phyloP scores from a whole-genome alignment of 2,888 invertebrate species.

The Aspidiotus destructor region DNA sequence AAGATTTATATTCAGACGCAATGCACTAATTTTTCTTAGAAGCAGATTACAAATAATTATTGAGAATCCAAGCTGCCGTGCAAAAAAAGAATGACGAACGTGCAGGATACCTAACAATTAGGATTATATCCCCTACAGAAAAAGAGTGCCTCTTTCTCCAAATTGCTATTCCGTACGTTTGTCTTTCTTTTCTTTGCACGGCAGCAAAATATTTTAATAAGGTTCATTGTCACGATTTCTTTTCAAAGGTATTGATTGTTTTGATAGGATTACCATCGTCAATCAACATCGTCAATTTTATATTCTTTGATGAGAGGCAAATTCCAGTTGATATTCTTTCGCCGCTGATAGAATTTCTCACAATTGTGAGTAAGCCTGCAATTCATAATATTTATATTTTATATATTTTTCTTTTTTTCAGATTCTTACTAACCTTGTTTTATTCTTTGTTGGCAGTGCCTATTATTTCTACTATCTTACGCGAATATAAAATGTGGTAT shows the following conservation, averaged over 20 bases:
- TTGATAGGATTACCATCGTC: slow-evolving; percentile 57
- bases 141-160: too few species aligned
- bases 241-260: slow-evolving; percentile 46
- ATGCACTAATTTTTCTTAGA: too few species aligned
- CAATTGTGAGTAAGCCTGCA: slow-evolving; percentile 61
- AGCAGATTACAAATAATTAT: too few species aligned
- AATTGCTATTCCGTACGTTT: too few species aligned
- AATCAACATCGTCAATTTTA: slow-evolving; percentile 51
- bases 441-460: slow-evolving; percentile 48
- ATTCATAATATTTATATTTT: too few species aligned
- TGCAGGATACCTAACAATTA: too few species aligned
- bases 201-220: too few species aligned
- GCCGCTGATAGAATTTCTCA: slow-evolving; percentile 64
- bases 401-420: too few species aligned
- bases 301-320: neutral
- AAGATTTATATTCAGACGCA: too few species aligned
- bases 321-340: slow-evolving; percentile 62
- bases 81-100: neutral
- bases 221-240: neutral
- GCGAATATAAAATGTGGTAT: slow-evolving; percentile 78
- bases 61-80: neutral
- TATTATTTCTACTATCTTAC: slow-evolving; percentile 59
- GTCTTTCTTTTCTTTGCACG: too few species aligned
- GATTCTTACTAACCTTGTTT: too few species aligned
- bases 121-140: too few species aligned